These are phyloP conservation scores for Orthonevra nobilis DNA, from an alignment of 2,888 invertebrate species.

Conservation along the genomic window DNA sequence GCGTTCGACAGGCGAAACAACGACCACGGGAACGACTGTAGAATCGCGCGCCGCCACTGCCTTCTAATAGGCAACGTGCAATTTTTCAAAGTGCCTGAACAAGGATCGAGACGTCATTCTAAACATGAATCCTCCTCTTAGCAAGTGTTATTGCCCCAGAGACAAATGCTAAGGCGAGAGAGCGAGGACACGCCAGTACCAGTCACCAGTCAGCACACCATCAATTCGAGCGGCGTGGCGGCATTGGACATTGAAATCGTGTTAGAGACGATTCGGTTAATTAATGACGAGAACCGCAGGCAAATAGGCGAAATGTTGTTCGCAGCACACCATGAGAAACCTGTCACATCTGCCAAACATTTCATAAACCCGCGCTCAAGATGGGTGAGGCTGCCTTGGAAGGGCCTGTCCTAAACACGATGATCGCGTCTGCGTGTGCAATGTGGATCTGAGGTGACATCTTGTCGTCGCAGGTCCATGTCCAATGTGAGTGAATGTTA, in stretches of 20 bases:
- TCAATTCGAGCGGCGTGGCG: background rate
- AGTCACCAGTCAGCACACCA: too few species aligned
- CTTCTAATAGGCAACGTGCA: slow-evolving; percentile 28
- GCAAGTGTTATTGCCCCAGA: slow-evolving; percentile 36
- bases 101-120: slow-evolving; percentile 39
- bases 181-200: background rate
- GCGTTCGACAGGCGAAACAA: slow-evolving; percentile 25
- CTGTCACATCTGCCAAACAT: slow-evolving; percentile 68
- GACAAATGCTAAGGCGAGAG: slow-evolving; percentile 7
- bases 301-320: slow-evolving; percentile 55
- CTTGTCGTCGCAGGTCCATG: slow-evolving; percentile 32
- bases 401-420: slow-evolving; percentile 42
- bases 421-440: slow-evolving; percentile 60
- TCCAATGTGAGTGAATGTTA: slow-evolving; percentile 60
- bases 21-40: too few species aligned
- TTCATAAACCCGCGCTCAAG: slow-evolving; percentile 43
- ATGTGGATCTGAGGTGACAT: slow-evolving; percentile 54
- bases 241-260: slow-evolving; percentile 62
- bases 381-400: background rate
- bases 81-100: slow-evolving; percentile 24
- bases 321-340: slow-evolving; percentile 43
- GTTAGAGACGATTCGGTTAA: slow-evolving; percentile 66
- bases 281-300: slow-evolving; percentile 50
- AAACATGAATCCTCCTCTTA: slow-evolving; percentile 36
- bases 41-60: too few species aligned